Percentiles rank a stretch among this genome's conserved stretches.
These are phyloP conservation scores for Eugnorisma glareosa DNA, from an alignment of 2,888 invertebrate genomes.

Conservation along the genomic window DNA sequence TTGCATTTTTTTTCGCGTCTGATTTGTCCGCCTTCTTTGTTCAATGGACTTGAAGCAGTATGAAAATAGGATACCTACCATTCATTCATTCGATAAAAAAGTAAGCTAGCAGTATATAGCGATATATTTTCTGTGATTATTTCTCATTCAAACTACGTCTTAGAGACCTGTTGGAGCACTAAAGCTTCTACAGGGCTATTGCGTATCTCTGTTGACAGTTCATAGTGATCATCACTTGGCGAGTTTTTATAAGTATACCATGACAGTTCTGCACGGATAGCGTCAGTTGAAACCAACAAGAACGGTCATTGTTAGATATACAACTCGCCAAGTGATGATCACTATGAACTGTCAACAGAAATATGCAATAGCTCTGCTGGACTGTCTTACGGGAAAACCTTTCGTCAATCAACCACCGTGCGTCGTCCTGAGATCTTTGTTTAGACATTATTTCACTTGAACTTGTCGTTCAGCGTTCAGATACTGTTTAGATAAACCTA, in stretches of 20 bases:
- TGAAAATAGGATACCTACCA: background rate
- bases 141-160: background rate
- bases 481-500: background rate
- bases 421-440: background rate
- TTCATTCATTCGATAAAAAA: background rate
- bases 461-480: background rate
- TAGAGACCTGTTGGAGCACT: background rate
- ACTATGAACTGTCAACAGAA: too few relatives aligned
- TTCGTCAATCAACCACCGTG: background rate
- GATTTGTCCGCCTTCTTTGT: background rate
- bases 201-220: too few relatives aligned
- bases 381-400: background rate
- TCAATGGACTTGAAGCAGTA: background rate
- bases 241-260: too few relatives aligned
- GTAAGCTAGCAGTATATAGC: background rate
- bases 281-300: too few relatives aligned
- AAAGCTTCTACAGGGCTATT: too few relatives aligned
- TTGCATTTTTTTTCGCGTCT: background rate
- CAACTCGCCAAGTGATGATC: too few relatives aligned
- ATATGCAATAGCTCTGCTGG: too few relatives aligned
- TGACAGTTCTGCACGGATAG: too few relatives aligned
- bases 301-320: too few relatives aligned
- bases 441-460: constrained; percentile 4
- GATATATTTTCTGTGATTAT: background rate
- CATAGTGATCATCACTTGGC: too few relatives aligned